phyloP scores from a whole-genome alignment of 2,113 vertebrate species.

The Trematomus loennbergii region DNA sequence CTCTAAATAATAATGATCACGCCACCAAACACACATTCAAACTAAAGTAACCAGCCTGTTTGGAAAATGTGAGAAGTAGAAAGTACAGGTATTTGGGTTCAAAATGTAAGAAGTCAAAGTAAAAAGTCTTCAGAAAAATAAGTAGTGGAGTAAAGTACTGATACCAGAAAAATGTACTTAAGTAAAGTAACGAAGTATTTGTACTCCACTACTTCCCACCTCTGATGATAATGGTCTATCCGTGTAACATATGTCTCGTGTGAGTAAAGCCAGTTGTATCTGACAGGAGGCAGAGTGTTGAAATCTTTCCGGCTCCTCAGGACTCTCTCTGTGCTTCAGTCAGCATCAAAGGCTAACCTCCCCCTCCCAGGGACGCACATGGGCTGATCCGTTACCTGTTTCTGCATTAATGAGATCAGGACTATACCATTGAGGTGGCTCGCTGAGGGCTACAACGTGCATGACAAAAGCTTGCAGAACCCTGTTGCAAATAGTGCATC shows the following conservation, averaged over 20 bases:
- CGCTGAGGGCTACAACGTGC: conserved; percentile 2
- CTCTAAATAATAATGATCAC: too few species aligned
- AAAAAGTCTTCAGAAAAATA: too few species aligned
- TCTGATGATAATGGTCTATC: too few species aligned
- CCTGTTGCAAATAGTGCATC: conserved; percentile 14
- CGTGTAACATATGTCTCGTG: neutral
- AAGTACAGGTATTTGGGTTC: too few species aligned
- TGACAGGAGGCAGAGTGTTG: conserved; percentile 27
- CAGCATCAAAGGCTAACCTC: conserved; percentile 69
- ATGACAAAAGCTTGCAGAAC: neutral
- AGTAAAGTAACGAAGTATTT: too few species aligned
- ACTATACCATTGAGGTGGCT: conserved; percentile 31
- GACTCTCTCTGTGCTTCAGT: conserved; percentile 46
- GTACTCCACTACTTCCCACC: too few species aligned
- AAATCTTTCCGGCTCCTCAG: conserved; percentile 49
- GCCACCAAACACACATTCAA: too few species aligned
- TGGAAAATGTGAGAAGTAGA: too few species aligned
- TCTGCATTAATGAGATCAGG: conserved; percentile 73
- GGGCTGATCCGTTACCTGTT: conserved; percentile 66
- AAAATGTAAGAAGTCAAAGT: too few species aligned
- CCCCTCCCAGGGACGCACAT: conserved; percentile 37
- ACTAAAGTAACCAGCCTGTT: too few species aligned
- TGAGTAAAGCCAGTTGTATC: conserved; percentile 9
- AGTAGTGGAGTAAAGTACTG: too few species aligned
- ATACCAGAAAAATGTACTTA: too few species aligned